Percentiles rank a stretch among this genome's conserved stretches.
Evolutionary conservation across 2,888 invertebrate species (phyloP).

Genomic region (Drosophila buzzatii): DNA sequence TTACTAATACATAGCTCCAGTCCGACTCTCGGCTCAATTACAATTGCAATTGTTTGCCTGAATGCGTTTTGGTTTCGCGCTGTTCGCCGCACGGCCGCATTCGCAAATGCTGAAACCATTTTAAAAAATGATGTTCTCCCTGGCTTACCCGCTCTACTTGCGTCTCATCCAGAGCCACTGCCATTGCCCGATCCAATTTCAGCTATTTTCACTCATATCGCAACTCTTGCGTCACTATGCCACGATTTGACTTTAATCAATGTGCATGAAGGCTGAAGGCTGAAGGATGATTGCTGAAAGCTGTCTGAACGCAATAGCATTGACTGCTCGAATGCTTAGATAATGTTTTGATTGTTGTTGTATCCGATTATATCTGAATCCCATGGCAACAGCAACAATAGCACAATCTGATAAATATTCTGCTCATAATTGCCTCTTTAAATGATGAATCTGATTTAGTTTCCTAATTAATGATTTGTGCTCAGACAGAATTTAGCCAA

Average conservation of each 20-base stretch:
- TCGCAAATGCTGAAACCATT: slow-evolving; percentile 62
- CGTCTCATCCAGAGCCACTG: background rate
- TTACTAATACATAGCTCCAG: slow-evolving; percentile 47
- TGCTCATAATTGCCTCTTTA: background rate
- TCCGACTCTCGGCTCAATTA: slow-evolving; percentile 79
- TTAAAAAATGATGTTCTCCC: slow-evolving; percentile 73
- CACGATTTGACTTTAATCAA: slow-evolving; percentile 68
- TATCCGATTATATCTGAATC: slow-evolving; percentile 9
- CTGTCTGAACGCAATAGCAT: slow-evolving; percentile 24
- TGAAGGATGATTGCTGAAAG: slow-evolving; percentile 23
- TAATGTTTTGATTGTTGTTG: background rate
- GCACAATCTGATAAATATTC: background rate
- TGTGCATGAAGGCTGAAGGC: slow-evolving; percentile 38
- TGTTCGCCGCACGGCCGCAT: slow-evolving; percentile 59
- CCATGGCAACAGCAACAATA: slow-evolving; percentile 1
- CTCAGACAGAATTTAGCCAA: background rate
- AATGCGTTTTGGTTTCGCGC: slow-evolving; percentile 77
- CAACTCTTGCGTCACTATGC: slow-evolving; percentile 56
- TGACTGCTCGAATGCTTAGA: slow-evolving; percentile 29
- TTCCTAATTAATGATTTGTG: background rate
- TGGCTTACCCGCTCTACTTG: slow-evolving; percentile 41
- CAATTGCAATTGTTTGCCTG: slow-evolving; percentile 81
- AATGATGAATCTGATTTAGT: background rate
- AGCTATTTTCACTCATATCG: slow-evolving; percentile 52
- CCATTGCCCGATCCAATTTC: slow-evolving; percentile 21